Evolutionary conservation across 2,888 invertebrate species (phyloP), one percentile per base, ranked within the genome.

Genomic region (Melanostoma scalare): DNA sequence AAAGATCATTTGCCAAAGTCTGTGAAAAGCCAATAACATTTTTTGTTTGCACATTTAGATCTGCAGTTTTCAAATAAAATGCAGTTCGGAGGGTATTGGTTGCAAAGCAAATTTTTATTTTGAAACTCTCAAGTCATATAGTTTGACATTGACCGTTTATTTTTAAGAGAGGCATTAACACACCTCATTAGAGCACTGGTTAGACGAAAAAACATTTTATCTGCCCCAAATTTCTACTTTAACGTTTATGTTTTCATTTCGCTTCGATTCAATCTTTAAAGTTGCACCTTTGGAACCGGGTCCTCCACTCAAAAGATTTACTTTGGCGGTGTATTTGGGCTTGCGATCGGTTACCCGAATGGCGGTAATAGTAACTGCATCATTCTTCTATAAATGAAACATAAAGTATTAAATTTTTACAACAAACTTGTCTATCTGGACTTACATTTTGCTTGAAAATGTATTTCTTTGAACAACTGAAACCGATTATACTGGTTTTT

Each of bases 251-350:
- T 91, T 89, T 52, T 90, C 88, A 20, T 91, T 89, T 8, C 91
- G 89, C 84, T 90, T 85, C 1, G 93, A 93, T 79, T 90, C 92
- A 79, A 93, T 91, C n/a, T 87, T 85, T 0, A 93, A 77, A 0
- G 91, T 91, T 9, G 89, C 91, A 38, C 90, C 89, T 68, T 87
- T 90, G 40, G 86, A 86, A 8, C 92, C 92, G 2, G 92, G 91
- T 3, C 93, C 93, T 36, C 93, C 93, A 0, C 76, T 55, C 0
- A 86, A 0, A 1, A 92, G 79, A 4, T 86, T 87, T 0, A 90
- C 91, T 20, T 88, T 88, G 0, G 92, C 92, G 42, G 92, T 91
- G 44, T 88, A 88, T 20, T 85, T 87, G 44, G 77, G 81, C 40
- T 80, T 85, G 56, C 63, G 75, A 74, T 88, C 87, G 40, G 67